Percentiles rank a stretch among this genome's conserved stretches.
phyloP scores from a whole-genome alignment of 2,888 invertebrate genomes.

The Mesorhabditis sp. region DNA sequence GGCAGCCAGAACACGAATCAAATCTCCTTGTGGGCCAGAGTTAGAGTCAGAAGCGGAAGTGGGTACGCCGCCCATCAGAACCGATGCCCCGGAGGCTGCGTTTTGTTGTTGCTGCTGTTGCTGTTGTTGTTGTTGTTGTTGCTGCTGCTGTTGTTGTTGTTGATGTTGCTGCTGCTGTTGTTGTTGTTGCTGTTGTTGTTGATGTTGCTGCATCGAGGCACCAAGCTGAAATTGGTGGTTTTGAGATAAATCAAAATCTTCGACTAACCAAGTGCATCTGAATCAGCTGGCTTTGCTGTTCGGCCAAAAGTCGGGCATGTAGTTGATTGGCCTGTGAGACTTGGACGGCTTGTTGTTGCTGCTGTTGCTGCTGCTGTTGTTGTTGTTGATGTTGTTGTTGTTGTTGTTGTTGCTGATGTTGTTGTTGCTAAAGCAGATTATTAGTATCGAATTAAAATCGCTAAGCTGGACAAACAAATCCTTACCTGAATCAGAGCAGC shows the following conservation, averaged over 20 bases:
- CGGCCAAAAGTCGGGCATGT: neutral
- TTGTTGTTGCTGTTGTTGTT: slow-evolving; percentile 7
- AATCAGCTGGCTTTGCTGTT: slow-evolving; percentile 6
- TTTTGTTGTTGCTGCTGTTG: slow-evolving; percentile 17
- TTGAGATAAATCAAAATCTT: neutral
- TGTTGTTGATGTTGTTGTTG: slow-evolving; percentile 7
- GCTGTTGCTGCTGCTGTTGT: slow-evolving; percentile 9
- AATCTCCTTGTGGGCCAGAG: too few relatives aligned
- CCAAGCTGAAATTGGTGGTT: neutral
- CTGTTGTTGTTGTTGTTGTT: slow-evolving; percentile 15
- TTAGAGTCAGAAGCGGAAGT: too few relatives aligned
- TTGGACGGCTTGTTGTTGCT: slow-evolving; percentile 4
- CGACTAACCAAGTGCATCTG: neutral
- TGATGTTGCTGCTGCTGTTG: slow-evolving; percentile 18
- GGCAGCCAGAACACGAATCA: too few relatives aligned
- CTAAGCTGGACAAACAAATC: neutral
- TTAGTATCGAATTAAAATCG: neutral
- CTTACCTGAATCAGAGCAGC: neutral
- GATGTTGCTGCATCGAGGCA: slow-evolving; percentile 8
- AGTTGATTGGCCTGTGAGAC: neutral
- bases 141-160: slow-evolving; percentile 15
- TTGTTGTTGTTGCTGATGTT: neutral
- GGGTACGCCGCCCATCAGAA: too few relatives aligned
- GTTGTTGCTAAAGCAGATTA: neutral
- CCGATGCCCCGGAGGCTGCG: too few relatives aligned